A percentile compares a stretch with the other conserved stretches of the same genome.
phyloP scores from a whole-genome alignment of 2,113 vertebrate species.

The Terrapene triunguis region DNA sequence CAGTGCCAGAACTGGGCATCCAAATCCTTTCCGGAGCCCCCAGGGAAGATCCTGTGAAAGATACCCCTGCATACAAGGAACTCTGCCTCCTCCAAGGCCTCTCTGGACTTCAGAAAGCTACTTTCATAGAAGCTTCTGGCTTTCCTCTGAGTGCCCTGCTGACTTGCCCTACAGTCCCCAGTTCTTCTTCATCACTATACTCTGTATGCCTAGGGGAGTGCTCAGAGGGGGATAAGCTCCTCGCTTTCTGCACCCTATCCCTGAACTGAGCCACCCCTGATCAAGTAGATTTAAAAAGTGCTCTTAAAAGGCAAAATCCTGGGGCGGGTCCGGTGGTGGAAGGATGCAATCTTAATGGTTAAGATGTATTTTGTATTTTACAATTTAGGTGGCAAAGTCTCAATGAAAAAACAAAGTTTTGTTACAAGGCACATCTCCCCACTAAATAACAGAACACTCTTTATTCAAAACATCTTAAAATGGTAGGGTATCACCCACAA shows the following conservation, averaged over 20 bases:
- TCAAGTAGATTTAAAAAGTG: fast-evolving
- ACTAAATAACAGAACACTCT: background rate
- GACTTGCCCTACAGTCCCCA: too few relatives aligned
- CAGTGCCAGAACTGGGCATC: fast-evolving
- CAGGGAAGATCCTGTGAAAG: background rate
- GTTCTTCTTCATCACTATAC: background rate
- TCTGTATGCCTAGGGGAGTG: background rate
- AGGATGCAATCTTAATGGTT: background rate
- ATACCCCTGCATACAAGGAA: background rate
- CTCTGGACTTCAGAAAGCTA: background rate
- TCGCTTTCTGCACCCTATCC: background rate
- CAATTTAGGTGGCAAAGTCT: background rate
- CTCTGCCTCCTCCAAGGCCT: background rate
- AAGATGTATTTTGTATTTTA: background rate
- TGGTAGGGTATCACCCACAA: fast-evolving
- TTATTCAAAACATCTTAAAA: fast-evolving
- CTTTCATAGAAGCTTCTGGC: background rate
- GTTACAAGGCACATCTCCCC: background rate
- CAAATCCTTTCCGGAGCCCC: background rate
- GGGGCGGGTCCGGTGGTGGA: background rate
- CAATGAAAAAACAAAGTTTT: background rate
- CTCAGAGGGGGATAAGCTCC: fast-evolving
- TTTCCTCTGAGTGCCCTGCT: too few relatives aligned
- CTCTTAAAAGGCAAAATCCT: background rate
- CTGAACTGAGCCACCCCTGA: background rate